A percentile compares a stretch with the other conserved stretches of the same genome.
Evolutionary conservation across 1,140 invertebrate species (phyloP).

Genomic region (Hermatobates lingyangjiaoensis): DNA sequence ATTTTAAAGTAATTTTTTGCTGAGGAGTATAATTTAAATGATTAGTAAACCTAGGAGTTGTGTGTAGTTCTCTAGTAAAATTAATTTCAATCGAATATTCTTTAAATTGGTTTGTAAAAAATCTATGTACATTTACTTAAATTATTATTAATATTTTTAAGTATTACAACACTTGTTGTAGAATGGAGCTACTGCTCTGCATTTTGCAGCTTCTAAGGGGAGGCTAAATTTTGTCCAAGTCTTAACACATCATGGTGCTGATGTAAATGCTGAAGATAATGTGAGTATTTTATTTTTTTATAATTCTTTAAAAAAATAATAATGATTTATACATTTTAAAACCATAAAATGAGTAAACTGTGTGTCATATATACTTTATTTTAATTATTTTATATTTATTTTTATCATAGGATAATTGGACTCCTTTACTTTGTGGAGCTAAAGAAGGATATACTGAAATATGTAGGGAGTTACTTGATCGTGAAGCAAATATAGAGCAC

Average conservation of each 20-base stretch:
- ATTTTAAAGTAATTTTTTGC: no score
- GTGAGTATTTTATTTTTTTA: constrained; percentile 26
- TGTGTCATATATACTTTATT: not conserved
- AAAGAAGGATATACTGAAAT: constrained; percentile 75
- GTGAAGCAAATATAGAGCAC: constrained; percentile 73
- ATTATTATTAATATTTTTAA: no score
- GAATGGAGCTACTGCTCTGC: constrained; percentile 82
- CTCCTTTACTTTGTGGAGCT: constrained; percentile 69
- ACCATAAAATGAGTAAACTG: constrained; percentile 5
- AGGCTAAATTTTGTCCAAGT: constrained; percentile 61
- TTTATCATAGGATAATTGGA: constrained; percentile 67
- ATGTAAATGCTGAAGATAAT: constrained; percentile 74
- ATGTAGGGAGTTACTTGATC: constrained; percentile 63
- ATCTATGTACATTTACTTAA: no score
- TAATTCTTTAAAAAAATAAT: no score
- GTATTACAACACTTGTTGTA: no score
- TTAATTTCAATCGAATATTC: no score
- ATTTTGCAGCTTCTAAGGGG: constrained; percentile 66
- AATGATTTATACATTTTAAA: no score
- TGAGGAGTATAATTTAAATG: no score
- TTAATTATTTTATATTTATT: constrained; percentile 1
- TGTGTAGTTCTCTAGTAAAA: no score
- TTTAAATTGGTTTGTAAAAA: no score
- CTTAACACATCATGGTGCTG: constrained; percentile 66
- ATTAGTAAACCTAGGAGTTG: no score